Conservation (phyloP, 2,113 vertebrate genomes). For the Phrynosoma blainvillii region DNA sequence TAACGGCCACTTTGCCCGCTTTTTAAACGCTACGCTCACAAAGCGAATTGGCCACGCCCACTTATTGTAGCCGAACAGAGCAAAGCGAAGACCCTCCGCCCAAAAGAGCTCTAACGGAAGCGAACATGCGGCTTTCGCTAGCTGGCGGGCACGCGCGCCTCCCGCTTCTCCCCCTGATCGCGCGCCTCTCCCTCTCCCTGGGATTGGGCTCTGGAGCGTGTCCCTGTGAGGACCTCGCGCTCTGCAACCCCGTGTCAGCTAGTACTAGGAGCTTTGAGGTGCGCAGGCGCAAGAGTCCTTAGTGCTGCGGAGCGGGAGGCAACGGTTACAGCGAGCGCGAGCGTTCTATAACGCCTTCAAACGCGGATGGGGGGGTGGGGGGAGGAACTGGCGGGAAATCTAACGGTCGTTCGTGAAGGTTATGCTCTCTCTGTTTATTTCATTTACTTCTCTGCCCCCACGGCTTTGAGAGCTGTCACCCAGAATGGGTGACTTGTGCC, state of each 20-base stretch:
- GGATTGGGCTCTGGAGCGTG: conserved; percentile 26
- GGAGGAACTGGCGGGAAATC: too few relatives aligned
- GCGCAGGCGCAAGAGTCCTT: not conserved
- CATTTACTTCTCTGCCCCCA: too few relatives aligned
- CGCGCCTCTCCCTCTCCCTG: not conserved
- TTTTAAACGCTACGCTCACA: too few relatives aligned
- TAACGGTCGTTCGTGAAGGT: too few relatives aligned
- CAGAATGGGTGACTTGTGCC: too few relatives aligned
- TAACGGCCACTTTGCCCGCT: not conserved
- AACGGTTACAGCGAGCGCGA: not conserved
- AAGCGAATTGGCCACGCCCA: not conserved
- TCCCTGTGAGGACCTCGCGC: conserved; percentile 62
- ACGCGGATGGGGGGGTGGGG: too few relatives aligned
- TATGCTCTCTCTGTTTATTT: too few relatives aligned
- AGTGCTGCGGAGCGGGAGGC: not conserved
- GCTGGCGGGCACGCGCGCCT: fast-evolving
- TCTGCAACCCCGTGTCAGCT: conserved; percentile 62
- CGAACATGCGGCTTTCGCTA: not conserved
- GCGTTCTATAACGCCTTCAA: too few relatives aligned
- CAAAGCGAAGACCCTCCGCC: fast-evolving
- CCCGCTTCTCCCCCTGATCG: not conserved
- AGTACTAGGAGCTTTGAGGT: conserved; percentile 51
- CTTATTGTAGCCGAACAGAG: not conserved
- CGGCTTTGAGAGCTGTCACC: not conserved
- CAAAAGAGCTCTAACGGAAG: not conserved